Evolutionary conservation across 2,113 vertebrate genomes (phyloP), one percentile per base, ranked within the genome.

Genomic region (Zapornia atra): DNA sequence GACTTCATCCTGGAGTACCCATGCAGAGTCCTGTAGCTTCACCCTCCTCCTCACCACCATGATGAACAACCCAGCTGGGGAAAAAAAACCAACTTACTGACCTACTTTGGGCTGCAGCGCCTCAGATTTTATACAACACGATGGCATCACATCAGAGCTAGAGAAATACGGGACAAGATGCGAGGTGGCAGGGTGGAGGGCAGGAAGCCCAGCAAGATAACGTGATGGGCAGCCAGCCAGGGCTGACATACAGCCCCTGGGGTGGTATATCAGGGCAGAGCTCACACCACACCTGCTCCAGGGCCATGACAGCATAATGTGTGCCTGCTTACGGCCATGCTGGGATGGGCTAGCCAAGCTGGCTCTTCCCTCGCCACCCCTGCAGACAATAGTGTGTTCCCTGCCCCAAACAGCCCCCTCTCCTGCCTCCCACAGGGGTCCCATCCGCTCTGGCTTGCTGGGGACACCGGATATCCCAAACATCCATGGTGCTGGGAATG

Each of bases 1-100:
- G 42, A 12, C n/a, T 68, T 64, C 1, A 0, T 25, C 42, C 38
- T 1, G 1, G 42, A 81, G 70, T 22, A 31, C 5, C 44, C 31
- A 3, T 15, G 66, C 0, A 1, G 66, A 28, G 5, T 51, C 31
- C 10, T 72, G 18, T 1, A 0, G n/a, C 59, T 78, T 59, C 54
- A 10, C n/a, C 48, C 76, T 79, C 60, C 71, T 25, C 12, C 48
- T 48, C 48, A 4, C 6, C 0, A 5, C 63, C 11, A 26, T 8
- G 1, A 18, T 2, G 70, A 22, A 40, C 16, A 60, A 64, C 17
- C 28, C 7, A 0, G 34, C 75, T 17, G 75, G 59, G 78, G 51
- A 54, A 57, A 82, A 92, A 42, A 63, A 82, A 92, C 31, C 93
- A 93, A 66, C 87, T 91, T 88, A 36, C 60, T 94, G 95, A 96